Evolutionary conservation across 2,888 invertebrate genomes (phyloP).

Genomic region (Argynnis bischoffii): DNA sequence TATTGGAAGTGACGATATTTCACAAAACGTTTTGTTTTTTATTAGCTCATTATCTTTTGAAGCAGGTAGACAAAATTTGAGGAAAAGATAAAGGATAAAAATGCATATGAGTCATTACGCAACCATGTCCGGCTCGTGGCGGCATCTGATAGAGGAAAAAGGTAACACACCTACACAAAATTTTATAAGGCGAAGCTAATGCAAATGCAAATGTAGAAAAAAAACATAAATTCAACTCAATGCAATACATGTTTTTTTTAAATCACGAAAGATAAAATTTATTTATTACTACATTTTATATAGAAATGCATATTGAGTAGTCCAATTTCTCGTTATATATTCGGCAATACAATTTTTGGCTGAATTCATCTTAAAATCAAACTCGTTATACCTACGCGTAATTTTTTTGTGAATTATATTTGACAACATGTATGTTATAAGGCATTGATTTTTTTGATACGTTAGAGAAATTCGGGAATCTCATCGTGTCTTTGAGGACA

Average conservation of each 20-base stretch:
- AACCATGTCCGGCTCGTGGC: slow-evolving; percentile 34
- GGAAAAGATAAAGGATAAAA: slow-evolving; percentile 32
- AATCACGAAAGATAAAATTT: not conserved
- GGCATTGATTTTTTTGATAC: too few relatives aligned
- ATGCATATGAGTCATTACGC: slow-evolving; percentile 33
- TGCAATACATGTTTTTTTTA: not conserved
- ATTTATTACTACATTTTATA: too few relatives aligned
- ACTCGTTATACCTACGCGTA: too few relatives aligned
- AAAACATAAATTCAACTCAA: not conserved
- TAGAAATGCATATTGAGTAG: too few relatives aligned
- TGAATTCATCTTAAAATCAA: too few relatives aligned
- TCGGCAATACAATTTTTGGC: too few relatives aligned
- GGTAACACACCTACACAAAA: slow-evolving; percentile 26
- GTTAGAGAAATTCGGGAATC: too few relatives aligned
- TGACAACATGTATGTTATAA: too few relatives aligned
- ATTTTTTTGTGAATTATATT: too few relatives aligned
- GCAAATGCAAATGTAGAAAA: slow-evolving; percentile 7
- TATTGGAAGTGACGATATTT: not conserved
- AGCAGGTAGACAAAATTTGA: slow-evolving; percentile 22
- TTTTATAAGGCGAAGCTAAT: slow-evolving; percentile 5
- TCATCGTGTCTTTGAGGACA: too few relatives aligned
- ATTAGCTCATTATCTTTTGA: not conserved
- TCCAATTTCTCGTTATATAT: too few relatives aligned
- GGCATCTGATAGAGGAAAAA: slow-evolving; percentile 28
- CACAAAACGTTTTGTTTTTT: not conserved